A percentile compares a stretch with the other conserved stretches of the same genome.
phyloP scores from a whole-genome alignment of 2,888 invertebrate species.

The Cryptus viduatorius region DNA sequence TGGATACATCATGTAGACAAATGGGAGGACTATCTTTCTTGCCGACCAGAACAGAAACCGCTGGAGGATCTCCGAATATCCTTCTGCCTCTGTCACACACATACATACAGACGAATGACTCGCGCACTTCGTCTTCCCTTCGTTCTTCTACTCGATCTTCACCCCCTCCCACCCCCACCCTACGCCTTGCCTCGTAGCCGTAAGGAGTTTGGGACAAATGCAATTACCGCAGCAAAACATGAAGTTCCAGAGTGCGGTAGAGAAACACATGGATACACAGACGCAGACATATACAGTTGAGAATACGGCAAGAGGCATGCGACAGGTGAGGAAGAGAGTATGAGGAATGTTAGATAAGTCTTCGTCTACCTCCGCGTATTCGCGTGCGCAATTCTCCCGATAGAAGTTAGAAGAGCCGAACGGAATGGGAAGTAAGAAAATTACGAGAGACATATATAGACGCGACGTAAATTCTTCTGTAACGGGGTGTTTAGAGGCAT shows the following conservation, averaged over 20 bases:
- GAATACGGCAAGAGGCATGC: neutral
- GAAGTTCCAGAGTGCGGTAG: slow-evolving; percentile 54
- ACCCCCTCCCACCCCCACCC: too few relatives aligned
- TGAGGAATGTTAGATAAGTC: slow-evolving; percentile 17
- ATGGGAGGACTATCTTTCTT: slow-evolving; percentile 75
- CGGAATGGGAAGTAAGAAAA: neutral
- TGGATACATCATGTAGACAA: slow-evolving; percentile 77
- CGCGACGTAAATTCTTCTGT: slow-evolving; percentile 22
- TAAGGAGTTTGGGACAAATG: slow-evolving; percentile 67
- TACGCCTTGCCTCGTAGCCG: slow-evolving; percentile 32
- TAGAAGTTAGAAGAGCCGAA: slow-evolving; percentile 15
- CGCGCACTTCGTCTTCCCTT: slow-evolving; percentile 23
- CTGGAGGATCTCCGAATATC: slow-evolving; percentile 63
- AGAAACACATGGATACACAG: slow-evolving; percentile 16
- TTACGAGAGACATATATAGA: neutral
- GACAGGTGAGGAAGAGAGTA: slow-evolving; percentile 17
- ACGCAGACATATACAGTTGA: neutral
- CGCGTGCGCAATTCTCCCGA: neutral
- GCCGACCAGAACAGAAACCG: slow-evolving; percentile 56
- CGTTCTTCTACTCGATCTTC: slow-evolving; percentile 32
- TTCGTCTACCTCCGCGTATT: neutral
- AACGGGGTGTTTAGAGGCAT: slow-evolving; percentile 28
- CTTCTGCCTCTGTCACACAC: slow-evolving; percentile 34
- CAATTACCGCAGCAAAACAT: slow-evolving; percentile 67
- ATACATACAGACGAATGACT: slow-evolving; percentile 5